Base-by-base conservation (phyloP, 2,888 invertebrate species). In the Pammene fasciana region DNA sequence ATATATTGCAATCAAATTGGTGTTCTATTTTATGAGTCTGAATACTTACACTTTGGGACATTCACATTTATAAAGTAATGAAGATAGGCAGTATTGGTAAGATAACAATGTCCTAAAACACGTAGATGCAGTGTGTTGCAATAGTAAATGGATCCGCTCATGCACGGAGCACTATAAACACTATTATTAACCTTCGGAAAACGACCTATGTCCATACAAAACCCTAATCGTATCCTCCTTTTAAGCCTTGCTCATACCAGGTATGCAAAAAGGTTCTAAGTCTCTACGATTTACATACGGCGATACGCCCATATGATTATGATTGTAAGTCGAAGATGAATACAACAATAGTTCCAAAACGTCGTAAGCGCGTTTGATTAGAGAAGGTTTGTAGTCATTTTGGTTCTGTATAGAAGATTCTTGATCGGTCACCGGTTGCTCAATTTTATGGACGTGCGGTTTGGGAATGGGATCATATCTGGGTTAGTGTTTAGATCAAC, bases 131-230 rank as follows among this genome's bases (percentile, higher is more conserved):
- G 43, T 7, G 18, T 52, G 62, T 62, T 18, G 41, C 50, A 62
- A 62, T 50, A 34, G 7, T 9, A 52, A 60, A 61, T n/a, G 14
- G 38, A 18, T 18, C 18, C 48, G 16, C 16, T 38, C 36, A 16
- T 38, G 61, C 38, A 46, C 48, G 9, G 10, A 36, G 26, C 14
- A 10, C 45, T 16, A 11, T 36, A n/a, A 26, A 14, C 13, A 59
- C 50, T 62, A 62, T 41, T 41, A 62, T 62, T 52, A 62, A 62
- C 62, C 62, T 62, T 62, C 52, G 41, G 18, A 52, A 41, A 52
- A 52, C 45, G 46, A 45, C 52, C 18, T 13, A 52, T 18, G 50
- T 52, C 62, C n/a, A 41, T 50, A 52, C 38, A 36, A 62, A 62
- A 62, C 13, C 7, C 41, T 52, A 52, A 3, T 7, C 13, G 50